Conservation (phyloP, 53 echinoderm and acorn worm species). For the Antedon mediterranea region DNA sequence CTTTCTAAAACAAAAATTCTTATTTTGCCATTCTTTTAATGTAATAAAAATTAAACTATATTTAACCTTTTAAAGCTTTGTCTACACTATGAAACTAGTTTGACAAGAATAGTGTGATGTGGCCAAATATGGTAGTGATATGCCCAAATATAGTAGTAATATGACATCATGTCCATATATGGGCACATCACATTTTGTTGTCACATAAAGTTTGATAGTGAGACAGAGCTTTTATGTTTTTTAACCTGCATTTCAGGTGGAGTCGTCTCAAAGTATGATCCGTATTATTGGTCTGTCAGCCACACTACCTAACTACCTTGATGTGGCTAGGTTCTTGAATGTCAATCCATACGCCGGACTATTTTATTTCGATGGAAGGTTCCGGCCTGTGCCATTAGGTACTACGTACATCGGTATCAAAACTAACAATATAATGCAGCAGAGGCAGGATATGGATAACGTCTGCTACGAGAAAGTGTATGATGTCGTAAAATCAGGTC, state of each 20-base stretch:
- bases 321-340: conserved; percentile 80
- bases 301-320: conserved; percentile 90
- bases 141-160: too few species aligned
- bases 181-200: too few species aligned
- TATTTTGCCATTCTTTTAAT: too few species aligned
- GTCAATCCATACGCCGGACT: conserved; percentile 89
- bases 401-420: conserved; percentile 89
- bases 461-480: conserved; percentile 93
- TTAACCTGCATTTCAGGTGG: conserved; percentile 38
- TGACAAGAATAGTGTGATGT: too few species aligned
- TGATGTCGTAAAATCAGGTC: conserved; percentile 62
- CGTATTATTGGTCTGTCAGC: conserved; percentile 85
- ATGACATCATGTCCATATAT: too few species aligned
- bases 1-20: too few species aligned
- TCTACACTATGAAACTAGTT: too few species aligned
- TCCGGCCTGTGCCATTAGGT: conserved; percentile 79
- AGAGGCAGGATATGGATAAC: conserved; percentile 69
- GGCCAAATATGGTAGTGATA: too few species aligned
- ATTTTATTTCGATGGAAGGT: conserved; percentile 91
- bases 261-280: conserved; percentile 95
- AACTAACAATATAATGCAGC: conserved; percentile 62
- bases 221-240: neutral
- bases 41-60: too few species aligned
- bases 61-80: too few species aligned
- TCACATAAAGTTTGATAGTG: neutral